A percentile compares a stretch with the other conserved stretches of the same genome.
Evolutionary conservation across 2,888 invertebrate genomes (phyloP).

Genomic region (Scaptomyza cyrtandrae): DNA sequence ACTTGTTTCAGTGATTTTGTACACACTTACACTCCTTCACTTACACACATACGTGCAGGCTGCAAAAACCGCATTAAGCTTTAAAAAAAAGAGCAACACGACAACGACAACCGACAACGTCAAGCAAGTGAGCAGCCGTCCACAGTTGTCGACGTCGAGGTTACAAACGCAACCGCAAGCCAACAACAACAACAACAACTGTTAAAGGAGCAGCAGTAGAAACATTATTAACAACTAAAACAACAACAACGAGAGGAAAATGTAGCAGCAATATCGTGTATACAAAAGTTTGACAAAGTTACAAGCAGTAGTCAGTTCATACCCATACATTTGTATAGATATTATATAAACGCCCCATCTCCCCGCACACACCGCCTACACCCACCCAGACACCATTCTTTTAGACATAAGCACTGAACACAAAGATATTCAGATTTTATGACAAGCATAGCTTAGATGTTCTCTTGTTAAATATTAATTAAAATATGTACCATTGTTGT

Average conservation of each 20-base stretch:
- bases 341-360: constrained; percentile 15
- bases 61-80: constrained; percentile 65
- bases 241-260: constrained; percentile 28
- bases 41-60: constrained; percentile 28
- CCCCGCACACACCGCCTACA: constrained; percentile 11
- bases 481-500: constrained; percentile 68
- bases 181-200: constrained; percentile 24
- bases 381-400: constrained; percentile 3
- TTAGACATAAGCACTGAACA: constrained; percentile 7
- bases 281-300: constrained; percentile 65
- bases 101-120: constrained; percentile 43
- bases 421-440: constrained; percentile 52
- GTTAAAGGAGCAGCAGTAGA: constrained; percentile 25
- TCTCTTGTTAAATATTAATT: constrained; percentile 82
- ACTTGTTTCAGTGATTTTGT: constrained; percentile 68
- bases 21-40: constrained; percentile 7
- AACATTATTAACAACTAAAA: constrained; percentile 30
- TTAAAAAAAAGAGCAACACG: constrained; percentile 24
- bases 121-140: constrained; percentile 67
- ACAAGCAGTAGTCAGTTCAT: constrained; percentile 47
- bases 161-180: constrained; percentile 59
- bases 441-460: constrained; percentile 66
- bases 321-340: constrained; percentile 11
- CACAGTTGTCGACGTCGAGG: constrained; percentile 53
- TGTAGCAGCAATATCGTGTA: constrained; percentile 38